Evolutionary conservation across 30 jellyfish, hydroid and myxozoan species (phyloP).

Genomic region (Sanderia malayensis): DNA sequence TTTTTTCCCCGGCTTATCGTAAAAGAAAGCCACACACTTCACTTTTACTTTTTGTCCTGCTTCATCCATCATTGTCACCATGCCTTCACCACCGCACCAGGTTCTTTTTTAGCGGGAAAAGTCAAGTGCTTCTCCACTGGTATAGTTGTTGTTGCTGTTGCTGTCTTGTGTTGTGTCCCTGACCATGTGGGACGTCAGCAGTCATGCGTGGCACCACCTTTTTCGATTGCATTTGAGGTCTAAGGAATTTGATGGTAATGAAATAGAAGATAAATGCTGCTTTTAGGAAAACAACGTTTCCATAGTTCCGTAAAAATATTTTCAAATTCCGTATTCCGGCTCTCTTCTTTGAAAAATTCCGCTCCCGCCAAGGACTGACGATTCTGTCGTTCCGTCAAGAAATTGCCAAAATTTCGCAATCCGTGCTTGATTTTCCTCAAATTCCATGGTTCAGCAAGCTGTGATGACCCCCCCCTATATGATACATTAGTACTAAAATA

Average conservation of each 20-base stretch:
- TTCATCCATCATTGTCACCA: slow-evolving; percentile 8
- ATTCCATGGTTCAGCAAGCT: slow-evolving; percentile 37
- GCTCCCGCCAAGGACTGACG: slow-evolving; percentile 7
- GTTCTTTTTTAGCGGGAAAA: too few relatives aligned
- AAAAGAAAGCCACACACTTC: slow-evolving; percentile 26
- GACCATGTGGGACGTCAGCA: too few relatives aligned
- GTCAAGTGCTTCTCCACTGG: too few relatives aligned
- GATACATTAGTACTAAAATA: too few relatives aligned
- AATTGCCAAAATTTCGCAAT: neutral
- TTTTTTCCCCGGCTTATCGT: slow-evolving; percentile 32
- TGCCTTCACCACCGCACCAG: neutral
- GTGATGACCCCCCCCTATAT: slow-evolving; percentile 25
- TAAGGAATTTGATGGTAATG: neutral
- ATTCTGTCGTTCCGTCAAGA: slow-evolving; percentile 5
- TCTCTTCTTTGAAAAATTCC: slow-evolving; percentile 14
- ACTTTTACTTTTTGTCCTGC: slow-evolving; percentile 18
- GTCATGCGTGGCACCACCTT: neutral
- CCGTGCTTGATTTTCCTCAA: neutral
- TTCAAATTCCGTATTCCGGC: slow-evolving; percentile 25
- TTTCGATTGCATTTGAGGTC: neutral
- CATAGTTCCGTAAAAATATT: slow-evolving; percentile 6
- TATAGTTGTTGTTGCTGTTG: too few relatives aligned
- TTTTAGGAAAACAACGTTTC: slow-evolving; percentile 16
- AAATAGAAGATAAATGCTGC: slow-evolving; percentile 4
- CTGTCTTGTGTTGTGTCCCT: slow-evolving; percentile 9